phyloP scores from a whole-genome alignment of 2,113 vertebrate genomes.

The Aviceda subcristata region DNA sequence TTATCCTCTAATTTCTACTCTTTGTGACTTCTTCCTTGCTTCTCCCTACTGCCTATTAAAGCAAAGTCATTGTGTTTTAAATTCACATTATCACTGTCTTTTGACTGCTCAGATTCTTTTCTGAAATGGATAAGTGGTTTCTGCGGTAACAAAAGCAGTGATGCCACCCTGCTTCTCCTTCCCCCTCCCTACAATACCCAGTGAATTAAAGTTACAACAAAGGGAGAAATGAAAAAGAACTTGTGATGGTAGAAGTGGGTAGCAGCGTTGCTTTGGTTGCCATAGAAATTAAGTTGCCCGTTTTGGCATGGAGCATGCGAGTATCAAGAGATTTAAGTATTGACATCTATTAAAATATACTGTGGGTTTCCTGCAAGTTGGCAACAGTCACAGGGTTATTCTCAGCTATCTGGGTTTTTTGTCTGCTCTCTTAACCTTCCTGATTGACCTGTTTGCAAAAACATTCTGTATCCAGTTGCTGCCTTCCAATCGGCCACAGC shows the following conservation, averaged over 20 bases:
- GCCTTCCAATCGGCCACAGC: neutral
- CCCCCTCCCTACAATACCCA: neutral
- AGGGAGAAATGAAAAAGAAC: neutral
- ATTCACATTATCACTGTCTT: neutral
- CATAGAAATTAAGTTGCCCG: neutral
- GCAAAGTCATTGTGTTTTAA: neutral
- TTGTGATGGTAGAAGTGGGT: neutral
- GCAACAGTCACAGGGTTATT: neutral
- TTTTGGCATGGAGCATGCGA: neutral
- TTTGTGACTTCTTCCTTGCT: neutral
- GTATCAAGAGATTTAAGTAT: neutral
- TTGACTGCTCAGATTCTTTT: neutral
- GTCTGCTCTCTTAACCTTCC: slow-evolving; percentile 17
- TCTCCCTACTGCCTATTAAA: neutral
- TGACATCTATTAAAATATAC: neutral
- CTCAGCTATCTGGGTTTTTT: neutral
- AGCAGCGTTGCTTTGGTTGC: neutral
- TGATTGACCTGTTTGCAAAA: slow-evolving; percentile 31
- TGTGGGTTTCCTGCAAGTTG: neutral
- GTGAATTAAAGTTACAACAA: neutral
- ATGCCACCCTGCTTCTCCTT: neutral
- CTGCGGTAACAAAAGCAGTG: neutral
- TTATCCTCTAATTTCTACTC: neutral
- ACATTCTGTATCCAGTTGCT: neutral
- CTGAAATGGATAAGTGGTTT: neutral